Conservation (phyloP, 2,797 vertebrate genomes). For the Chrosomus eos region DNA sequence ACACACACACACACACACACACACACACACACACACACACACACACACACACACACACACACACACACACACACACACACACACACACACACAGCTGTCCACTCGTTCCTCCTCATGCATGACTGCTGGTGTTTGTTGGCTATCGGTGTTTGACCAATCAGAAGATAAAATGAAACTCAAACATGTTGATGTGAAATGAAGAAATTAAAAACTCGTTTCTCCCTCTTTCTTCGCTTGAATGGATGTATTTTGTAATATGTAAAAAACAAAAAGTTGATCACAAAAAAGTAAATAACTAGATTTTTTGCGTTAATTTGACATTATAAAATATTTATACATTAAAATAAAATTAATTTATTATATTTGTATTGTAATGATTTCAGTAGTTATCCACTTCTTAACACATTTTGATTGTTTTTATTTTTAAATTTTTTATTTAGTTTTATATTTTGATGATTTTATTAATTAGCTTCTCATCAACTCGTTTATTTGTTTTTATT, state of each 20-base stretch:
- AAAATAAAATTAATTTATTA: background rate
- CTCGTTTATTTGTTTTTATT: background rate
- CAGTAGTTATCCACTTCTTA: too few relatives aligned
- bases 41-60: conserved; percentile 11
- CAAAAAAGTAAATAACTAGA: too few relatives aligned
- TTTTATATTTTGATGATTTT: background rate
- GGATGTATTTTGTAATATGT: too few relatives aligned
- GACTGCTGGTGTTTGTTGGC: conserved; percentile 40
- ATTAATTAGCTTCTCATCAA: background rate
- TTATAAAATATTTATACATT: background rate
- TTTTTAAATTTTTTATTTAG: background rate
- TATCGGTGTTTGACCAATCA: background rate
- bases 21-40: background rate
- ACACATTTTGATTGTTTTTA: background rate
- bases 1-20: conserved; percentile 63
- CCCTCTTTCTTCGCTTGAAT: too few relatives aligned
- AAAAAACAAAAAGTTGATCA: too few relatives aligned
- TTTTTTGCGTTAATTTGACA: background rate
- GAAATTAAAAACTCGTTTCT: background rate
- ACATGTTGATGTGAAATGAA: background rate
- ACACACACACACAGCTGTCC: conserved; percentile 60
- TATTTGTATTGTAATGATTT: background rate
- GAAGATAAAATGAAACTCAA: background rate
- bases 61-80: conserved; percentile 64
- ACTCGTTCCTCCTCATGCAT: background rate